Base-by-base conservation (phyloP, 1,140 invertebrate genomes). In the Sitophilus oryzae region DNA sequence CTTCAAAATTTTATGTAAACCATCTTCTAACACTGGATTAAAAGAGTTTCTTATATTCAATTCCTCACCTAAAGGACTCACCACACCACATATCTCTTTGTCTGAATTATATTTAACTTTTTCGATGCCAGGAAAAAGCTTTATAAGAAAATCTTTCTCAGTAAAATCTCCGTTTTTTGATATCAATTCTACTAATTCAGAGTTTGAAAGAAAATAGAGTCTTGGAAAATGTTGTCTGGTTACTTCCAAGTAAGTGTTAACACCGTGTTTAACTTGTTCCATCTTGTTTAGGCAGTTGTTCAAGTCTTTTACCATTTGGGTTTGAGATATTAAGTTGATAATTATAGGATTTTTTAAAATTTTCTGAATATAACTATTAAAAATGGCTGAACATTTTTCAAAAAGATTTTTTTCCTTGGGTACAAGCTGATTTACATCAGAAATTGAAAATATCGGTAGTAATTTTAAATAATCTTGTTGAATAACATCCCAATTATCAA, bases 161-260 rank as follows among this genome's bases (percentile, higher is more conserved):
- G 15, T 19, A 10, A 45, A 37, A 6, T 18, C 25, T 6, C 16
- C 41, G 34, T 93, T 88, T 72, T 90, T 92, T 0, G 86, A 1
- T 89, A 93, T 41, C 94, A 74, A 65, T 94, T 93, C 72, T 93
- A 95, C 75, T 79, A 96, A 86, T 75, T 96, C 93, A 64, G 94
- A 89, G 67, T 95, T 93, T 5, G 92, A 93, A 34, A 96, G 74
- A 64, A 96, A 96, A 74, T 93, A 96, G 67, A 96, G 92, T 67
- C 92, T 78, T 0, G 91, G 85, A 69, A 94, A 96, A 67, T 82
- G 91, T 1, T 91, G 71, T 51, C 92, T 78, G 69, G 95, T 93
- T 66, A 87, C 89, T 71, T 96, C 90, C 43, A 96, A 76, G 73
- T 96, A 96, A 60, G 84, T 83, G 66, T 88, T 84, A n/a, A 96